Evolutionary conservation across 2,113 vertebrate species (phyloP), one percentile per base, ranked within the genome.

Genomic region (Hucho hucho): DNA sequence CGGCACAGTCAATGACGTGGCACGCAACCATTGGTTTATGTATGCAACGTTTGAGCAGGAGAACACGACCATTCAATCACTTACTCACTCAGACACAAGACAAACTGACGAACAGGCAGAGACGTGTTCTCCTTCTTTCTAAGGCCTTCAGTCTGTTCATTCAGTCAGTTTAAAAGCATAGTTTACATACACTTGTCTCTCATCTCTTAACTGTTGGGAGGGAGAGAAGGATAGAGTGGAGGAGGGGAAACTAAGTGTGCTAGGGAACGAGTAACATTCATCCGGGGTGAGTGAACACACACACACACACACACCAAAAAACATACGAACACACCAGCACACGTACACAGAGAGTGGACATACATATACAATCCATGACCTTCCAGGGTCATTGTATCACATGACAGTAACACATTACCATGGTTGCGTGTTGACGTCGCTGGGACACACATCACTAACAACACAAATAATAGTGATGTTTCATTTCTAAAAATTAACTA

Each of bases 121-220:
- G 32, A n/a, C 12, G 56, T 61, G 72, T 75, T 80, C 77, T 77
- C 71, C 29, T 65, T 80, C 81, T 64, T 69, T 74, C 20, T 71
- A 84, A 89, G 89, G 78, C 81, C 88, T 82, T 86, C 78, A 74
- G 64, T 86, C 66, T 88, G 73, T 84, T 75, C 70, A 73, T 73
- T 73, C 67, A 78, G 64, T 80, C 73, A 73, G 63, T 25, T 76
- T 69, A 37, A 70, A 71, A 89, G 77, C 77, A 88, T 70, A 78
- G 75, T 80, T 87, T 80, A 87, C 79, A 72, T 3, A 87, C 71
- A 65, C 53, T 53, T 20, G 20, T 22, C 5, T n/a, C 58, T 16
- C 69, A 65, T 49, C 29, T n/a, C 22, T 61, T 2, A 69, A 78
- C 73, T 90, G 87, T 86, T 88, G 79, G 78, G 71, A 82, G 75